Base-by-base conservation (phyloP, 2,888 invertebrate genomes). In the Plemyria rubiginata region DNA sequence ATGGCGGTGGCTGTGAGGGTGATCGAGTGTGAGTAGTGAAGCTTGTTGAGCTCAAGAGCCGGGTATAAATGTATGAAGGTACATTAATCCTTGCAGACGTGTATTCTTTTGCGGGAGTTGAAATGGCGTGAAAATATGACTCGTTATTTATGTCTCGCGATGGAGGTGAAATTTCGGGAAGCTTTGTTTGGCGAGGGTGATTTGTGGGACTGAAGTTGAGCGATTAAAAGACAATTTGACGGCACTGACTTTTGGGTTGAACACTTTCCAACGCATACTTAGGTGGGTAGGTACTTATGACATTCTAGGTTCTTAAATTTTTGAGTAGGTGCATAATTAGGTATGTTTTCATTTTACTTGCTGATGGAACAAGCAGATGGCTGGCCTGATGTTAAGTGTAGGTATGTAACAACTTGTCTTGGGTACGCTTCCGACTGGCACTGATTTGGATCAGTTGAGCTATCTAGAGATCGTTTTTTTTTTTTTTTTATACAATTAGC, bases 41-140 rank as follows among this genome's bases (percentile, higher is more conserved):
- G 80, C 82, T 80, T 82, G 82, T 82, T 81, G 80, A 80, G 77
- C 80, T 77, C 79, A 73, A 80, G 82, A 86, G 81, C 80, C 75
- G 82, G 81, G 87, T 86, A 87, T 88, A 77, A 72, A 91, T 89
- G 88, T 91, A 90, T 90, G 89, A 87, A 88, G 85, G 87, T 87
- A 90, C 90, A 92, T 92, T 92, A 91, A 92, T 92, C 89, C 85
- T 82, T 85, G 84, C 85, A 88, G 91, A 90, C 91, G 85, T 83
- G 88, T 85, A 85, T 87, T 88, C 89, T 88, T 87, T 89, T 84
- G 85, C 85, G 84, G 85, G 84, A 90, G 90, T 87, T 87, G 90
- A 88, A 90, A 90, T 86, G 89, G 90, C 89, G 90, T 89, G 90
- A 89, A 92, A 92, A 90, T 91, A 91, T 91, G 86, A 88, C 84